Percentiles rank a stretch among this genome's conserved stretches.
phyloP scores from a whole-genome alignment of 2,113 vertebrate genomes.

The Mormyrus lacerda region DNA sequence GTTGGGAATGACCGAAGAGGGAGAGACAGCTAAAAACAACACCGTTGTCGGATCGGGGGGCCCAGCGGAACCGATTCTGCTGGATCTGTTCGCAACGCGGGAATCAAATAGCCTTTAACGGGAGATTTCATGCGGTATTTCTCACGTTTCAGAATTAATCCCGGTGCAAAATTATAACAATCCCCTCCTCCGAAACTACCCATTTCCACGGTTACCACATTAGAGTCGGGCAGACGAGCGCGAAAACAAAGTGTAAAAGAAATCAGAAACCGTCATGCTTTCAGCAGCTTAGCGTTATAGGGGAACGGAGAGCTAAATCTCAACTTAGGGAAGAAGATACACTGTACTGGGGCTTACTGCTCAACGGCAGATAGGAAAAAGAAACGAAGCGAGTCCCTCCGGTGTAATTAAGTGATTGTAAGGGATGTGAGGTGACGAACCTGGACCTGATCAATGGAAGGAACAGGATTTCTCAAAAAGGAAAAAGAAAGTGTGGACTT shows the following conservation, averaged over 20 bases:
- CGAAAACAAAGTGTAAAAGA: slow-evolving; percentile 31
- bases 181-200: slow-evolving; percentile 60
- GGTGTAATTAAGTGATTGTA: neutral
- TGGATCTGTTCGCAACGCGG: slow-evolving; percentile 53
- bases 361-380: slow-evolving; percentile 41
- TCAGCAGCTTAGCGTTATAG: slow-evolving; percentile 58
- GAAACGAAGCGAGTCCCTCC: slow-evolving; percentile 31
- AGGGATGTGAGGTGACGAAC: neutral
- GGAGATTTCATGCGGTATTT: slow-evolving; percentile 60
- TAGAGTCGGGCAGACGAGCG: slow-evolving; percentile 35
- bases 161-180: slow-evolving; percentile 58
- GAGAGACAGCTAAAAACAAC: slow-evolving; percentile 62
- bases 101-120: slow-evolving; percentile 62
- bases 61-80: slow-evolving; percentile 51
- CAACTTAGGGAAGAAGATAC: slow-evolving; percentile 58
- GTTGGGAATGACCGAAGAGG: slow-evolving; percentile 61
- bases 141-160: slow-evolving; percentile 70
- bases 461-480: neutral
- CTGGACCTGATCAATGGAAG: neutral
- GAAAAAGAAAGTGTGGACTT: neutral
- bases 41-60: slow-evolving; percentile 65
- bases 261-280: slow-evolving; percentile 39
- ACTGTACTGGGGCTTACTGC: slow-evolving; percentile 52
- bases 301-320: slow-evolving; percentile 48
- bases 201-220: slow-evolving; percentile 61